Evolutionary conservation across 1,140 invertebrate genomes (phyloP), one percentile per base, ranked within the genome.

Genomic region (Adoxophyes honmai): DNA sequence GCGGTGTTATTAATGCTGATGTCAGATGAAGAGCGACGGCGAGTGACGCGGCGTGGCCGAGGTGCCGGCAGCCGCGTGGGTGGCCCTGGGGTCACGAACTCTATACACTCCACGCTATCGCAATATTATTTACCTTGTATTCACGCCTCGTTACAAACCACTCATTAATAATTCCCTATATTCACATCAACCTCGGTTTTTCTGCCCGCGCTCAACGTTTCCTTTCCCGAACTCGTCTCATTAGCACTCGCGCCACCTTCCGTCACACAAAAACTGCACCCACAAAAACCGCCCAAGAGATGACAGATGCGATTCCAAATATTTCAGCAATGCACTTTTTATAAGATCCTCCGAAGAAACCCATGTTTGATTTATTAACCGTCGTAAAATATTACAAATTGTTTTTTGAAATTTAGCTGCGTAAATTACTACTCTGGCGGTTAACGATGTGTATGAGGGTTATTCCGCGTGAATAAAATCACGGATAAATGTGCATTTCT

Each of bases 281-380:
- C 52, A 65, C 70, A 80, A 85, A 83, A 85, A 74, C 62, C 28
- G 33, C 34, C 55, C 57, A 52, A 66, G 68, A 74, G 73, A 69
- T 84, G 79, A 81, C 79, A 86, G 81, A 82, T 72, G 70, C 62
- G 73, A 75, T 80, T 73, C 64, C 68, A 86, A 81, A 85, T 81
- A 88, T 86, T 86, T 81, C 79, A 68, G 75, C 81, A 81, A 82
- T 79, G 78, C 71, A 55, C 73, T 71, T 59, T 74, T 82, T 73
- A 64, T 72, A 64, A 73, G 78, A 79, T 81, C 84, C 79, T 48
- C n/a, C 10, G 3, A 79, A 79, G 77, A 78, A 64, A 62, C 78
- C 65, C 18, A 64, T 42, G 48, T 68, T 57, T 84, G 79, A 84
- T 81, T 84, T 86, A 84, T 81, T 68, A 73, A 59, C 37, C 59